Conservation (phyloP, 2,888 invertebrate species). For the Chrysina gloriosa region DNA sequence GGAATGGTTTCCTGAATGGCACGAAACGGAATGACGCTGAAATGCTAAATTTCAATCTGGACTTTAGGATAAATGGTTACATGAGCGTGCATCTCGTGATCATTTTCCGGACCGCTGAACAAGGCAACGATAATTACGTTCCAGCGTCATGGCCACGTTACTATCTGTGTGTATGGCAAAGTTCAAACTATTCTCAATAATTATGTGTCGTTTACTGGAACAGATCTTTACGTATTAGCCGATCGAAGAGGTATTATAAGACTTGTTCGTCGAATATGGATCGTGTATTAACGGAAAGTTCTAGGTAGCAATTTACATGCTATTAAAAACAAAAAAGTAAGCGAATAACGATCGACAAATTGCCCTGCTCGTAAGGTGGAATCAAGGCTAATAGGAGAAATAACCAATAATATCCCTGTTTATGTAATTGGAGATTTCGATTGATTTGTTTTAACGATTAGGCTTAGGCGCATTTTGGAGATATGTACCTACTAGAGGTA, state of each 20-base stretch:
- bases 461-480: too few species aligned
- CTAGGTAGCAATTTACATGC: constrained; percentile 31
- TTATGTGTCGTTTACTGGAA: constrained; percentile 34
- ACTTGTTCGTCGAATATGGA: constrained; percentile 27
- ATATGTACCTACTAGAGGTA: too few species aligned
- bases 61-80: constrained; percentile 25
- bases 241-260: constrained; percentile 28
- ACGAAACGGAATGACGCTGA: constrained; percentile 12
- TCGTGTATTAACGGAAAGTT: constrained; percentile 33
- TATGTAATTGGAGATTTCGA: constrained; percentile 2
- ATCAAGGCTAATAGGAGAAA: constrained; percentile 30
- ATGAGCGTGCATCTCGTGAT: constrained; percentile 37
- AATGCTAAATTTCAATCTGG: constrained; percentile 26
- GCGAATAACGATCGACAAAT: constrained; percentile 13
- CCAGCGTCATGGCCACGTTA: constrained; percentile 40
- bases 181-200: constrained; percentile 38
- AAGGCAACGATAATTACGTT: constrained; percentile 40
- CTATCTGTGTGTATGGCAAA: constrained; percentile 42
- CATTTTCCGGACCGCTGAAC: constrained; percentile 38
- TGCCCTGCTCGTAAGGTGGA: neutral
- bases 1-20: neutral
- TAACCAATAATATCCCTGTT: constrained; percentile 6
- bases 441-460: neutral
- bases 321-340: constrained; percentile 17
- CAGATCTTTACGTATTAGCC: constrained; percentile 33